Evolutionary conservation across 2,797 vertebrate genomes (phyloP).

Genomic region (Percopsis omiscomaycus): DNA sequence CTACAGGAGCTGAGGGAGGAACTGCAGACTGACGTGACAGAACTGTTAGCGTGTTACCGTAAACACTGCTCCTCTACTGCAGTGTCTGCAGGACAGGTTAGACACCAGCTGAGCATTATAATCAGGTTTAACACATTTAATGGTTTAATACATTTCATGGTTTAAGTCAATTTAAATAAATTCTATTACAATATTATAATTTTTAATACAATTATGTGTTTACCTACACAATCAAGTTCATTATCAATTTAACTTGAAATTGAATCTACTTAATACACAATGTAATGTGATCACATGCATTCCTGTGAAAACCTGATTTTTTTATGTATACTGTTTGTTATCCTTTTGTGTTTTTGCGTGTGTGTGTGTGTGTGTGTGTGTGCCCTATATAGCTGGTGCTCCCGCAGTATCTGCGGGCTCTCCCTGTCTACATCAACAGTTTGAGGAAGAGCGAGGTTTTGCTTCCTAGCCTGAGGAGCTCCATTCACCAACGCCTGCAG

Average conservation of each 20-base stretch:
- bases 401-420: conserved; percentile 75
- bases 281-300: neutral
- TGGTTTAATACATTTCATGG: too few species aligned
- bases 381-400: conserved; percentile 71
- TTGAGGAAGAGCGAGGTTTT: conserved; percentile 82
- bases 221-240: neutral
- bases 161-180: too few species aligned
- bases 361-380: neutral
- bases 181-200: too few species aligned
- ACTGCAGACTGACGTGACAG: conserved; percentile 73
- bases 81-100: conserved; percentile 76
- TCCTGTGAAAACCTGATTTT: neutral
- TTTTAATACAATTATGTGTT: too few species aligned
- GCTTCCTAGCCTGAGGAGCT: conserved; percentile 76
- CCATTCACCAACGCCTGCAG: conserved; percentile 76
- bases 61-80: conserved; percentile 77
- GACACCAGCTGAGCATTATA: too few species aligned
- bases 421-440: conserved; percentile 80
- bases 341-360: neutral
- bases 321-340: conserved; percentile 4
- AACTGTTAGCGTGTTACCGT: conserved; percentile 74
- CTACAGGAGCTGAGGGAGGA: conserved; percentile 78
- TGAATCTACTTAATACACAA: too few species aligned
- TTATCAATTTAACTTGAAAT: neutral
- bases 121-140: too few species aligned